A percentile compares a stretch with the other conserved stretches of the same genome.
These are phyloP conservation scores for Maniola hyperantus DNA, from an alignment of 2,888 invertebrate species.

Conservation along the genomic window DNA sequence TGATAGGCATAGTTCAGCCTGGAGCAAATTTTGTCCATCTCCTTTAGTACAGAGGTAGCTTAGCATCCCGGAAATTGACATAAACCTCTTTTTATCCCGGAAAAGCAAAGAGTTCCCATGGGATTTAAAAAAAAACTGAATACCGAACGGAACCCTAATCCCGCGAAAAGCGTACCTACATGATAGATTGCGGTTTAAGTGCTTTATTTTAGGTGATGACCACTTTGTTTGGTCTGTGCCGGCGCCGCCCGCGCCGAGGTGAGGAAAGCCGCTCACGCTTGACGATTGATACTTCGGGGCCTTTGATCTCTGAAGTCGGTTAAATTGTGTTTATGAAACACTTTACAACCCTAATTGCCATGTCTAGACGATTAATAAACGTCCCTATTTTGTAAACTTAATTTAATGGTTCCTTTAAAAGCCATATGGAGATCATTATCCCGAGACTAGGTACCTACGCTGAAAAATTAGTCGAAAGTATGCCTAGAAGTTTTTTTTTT, in stretches of 20 bases:
- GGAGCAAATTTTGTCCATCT: too few relatives aligned
- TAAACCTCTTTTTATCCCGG: too few relatives aligned
- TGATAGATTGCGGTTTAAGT: constrained; percentile 70
- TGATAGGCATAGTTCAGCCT: too few relatives aligned
- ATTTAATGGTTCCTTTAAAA: constrained; percentile 8
- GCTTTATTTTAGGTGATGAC: constrained; percentile 64
- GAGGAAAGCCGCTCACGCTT: constrained; percentile 48
- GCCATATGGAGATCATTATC: too few relatives aligned
- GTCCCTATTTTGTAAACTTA: constrained; percentile 17
- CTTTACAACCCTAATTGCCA: constrained; percentile 35
- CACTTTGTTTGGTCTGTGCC: constrained; percentile 64
- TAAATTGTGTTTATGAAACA: constrained; percentile 34
- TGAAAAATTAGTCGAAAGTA: too few relatives aligned
- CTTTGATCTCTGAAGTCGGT: constrained; percentile 42
- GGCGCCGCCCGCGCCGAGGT: constrained; percentile 62
- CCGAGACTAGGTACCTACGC: too few relatives aligned
- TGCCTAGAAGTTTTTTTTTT: too few relatives aligned
- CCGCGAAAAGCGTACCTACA: constrained; percentile 41
- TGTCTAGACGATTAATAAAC: constrained; percentile 37
- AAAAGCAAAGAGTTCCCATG: too few relatives aligned
- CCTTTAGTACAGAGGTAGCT: too few relatives aligned
- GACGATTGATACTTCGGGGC: constrained; percentile 40
- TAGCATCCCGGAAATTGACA: too few relatives aligned
- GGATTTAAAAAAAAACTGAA: too few relatives aligned
- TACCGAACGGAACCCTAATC: constrained; percentile 16